phyloP scores from a whole-genome alignment of 2,888 invertebrate genomes.

The Campoletis raptor region DNA sequence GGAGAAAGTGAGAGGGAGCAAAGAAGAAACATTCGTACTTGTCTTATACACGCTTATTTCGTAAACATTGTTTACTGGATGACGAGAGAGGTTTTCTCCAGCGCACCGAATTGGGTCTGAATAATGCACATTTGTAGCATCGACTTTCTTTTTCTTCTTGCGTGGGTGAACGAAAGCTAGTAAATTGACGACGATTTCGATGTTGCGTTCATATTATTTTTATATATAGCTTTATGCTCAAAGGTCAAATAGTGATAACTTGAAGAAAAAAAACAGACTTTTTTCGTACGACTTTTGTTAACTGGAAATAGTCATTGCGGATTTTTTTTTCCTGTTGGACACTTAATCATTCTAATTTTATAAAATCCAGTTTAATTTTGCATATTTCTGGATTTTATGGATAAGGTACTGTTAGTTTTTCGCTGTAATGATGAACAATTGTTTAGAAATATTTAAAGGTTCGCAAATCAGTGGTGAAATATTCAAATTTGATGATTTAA shows the following conservation, averaged over 20 bases:
- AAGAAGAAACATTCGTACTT: slow-evolving; percentile 24
- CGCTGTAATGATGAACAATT: too few species aligned
- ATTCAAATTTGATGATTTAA: too few species aligned
- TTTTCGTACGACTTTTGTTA: too few species aligned
- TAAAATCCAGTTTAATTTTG: too few species aligned
- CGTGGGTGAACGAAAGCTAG: neutral
- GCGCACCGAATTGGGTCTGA: slow-evolving; percentile 51
- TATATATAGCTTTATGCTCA: neutral
- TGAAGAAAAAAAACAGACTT: neutral
- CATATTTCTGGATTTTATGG: too few species aligned
- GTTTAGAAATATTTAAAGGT: too few species aligned
- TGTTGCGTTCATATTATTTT: neutral
- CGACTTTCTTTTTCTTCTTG: slow-evolving; percentile 13
- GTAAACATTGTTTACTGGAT: slow-evolving; percentile 58
- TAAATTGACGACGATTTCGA: slow-evolving; percentile 16
- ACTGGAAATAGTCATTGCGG: too few species aligned
- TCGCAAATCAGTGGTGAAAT: too few species aligned
- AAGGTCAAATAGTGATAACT: neutral
- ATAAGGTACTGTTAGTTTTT: too few species aligned
- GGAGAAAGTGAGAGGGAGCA: neutral
- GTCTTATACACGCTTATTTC: slow-evolving; percentile 33
- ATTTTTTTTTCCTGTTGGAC: too few species aligned
- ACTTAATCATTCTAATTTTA: too few species aligned
- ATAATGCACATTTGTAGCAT: slow-evolving; percentile 60
- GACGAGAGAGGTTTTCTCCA: slow-evolving; percentile 39